Base-by-base conservation (phyloP, 30 jellyfish, hydroid and myxozoan genomes). In the Sanderia malayensis region DNA sequence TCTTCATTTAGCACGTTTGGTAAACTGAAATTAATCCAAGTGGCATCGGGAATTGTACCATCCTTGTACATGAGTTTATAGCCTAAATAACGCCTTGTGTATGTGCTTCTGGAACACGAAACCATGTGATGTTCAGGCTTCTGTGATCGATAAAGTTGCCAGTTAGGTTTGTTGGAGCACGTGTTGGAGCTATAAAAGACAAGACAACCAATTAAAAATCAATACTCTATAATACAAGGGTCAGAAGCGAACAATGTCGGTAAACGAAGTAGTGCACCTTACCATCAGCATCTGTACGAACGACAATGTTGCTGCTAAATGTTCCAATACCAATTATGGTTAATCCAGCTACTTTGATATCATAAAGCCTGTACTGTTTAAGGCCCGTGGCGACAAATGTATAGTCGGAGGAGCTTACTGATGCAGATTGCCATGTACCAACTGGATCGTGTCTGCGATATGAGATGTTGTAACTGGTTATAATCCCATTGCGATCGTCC, bases 251-350 rank as follows among this genome's bases (percentile, higher is more conserved):
- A 37, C n/a, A n/a, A n/a, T n/a, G n/a, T n/a, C n/a, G n/a, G n/a
- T n/a, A n/a, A n/a, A n/a, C n/a, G n/a, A n/a, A n/a, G n/a, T n/a
- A n/a, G n/a, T n/a, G n/a, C n/a, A n/a, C 13, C 82, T 31, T 49
- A 78, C 89, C 89, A 37, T 64, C 66, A 0, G 89, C 89, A 78
- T 78, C 82, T 19, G 89, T 78, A 15, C 89, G 46, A 46, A 78
- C 52, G 22, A 19, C 21, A 1, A 46, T 25, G 1, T 13, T 9
- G 31, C 24, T 65, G 67, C 76, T 47, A 49, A 22, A 65, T 17
- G 89, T 75, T 22, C 89, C 89, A 22, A 41, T 46, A 1, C 89
- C 89, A 33, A 66, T 22, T 2, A 57, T 22, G 0, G 81, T 65
- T 26, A 30, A 22, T 17, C 80, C 89, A 18, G 89, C 81, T 1